Conservation (phyloP, 2,113 vertebrate species). For the Anthoscopus minutus region DNA sequence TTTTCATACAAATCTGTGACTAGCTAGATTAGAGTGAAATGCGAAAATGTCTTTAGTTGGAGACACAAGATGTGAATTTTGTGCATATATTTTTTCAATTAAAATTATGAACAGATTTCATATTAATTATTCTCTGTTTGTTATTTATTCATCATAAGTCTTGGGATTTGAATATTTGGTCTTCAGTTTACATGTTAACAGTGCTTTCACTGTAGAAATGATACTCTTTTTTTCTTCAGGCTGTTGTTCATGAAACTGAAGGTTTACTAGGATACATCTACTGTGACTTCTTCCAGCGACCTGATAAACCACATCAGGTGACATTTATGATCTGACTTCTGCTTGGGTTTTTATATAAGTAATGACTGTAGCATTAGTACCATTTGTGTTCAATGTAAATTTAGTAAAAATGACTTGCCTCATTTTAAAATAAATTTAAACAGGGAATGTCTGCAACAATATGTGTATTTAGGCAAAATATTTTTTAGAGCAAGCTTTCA, state of each 20-base stretch:
- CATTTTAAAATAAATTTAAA: background rate
- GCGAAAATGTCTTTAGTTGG: background rate
- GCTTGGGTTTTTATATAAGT: background rate
- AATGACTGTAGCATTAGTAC: background rate
- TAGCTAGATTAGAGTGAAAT: background rate
- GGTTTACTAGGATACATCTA: constrained; percentile 95
- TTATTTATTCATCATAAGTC: background rate
- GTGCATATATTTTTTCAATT: background rate
- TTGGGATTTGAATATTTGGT: background rate
- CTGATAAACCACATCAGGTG: constrained; percentile 94
- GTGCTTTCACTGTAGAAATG: background rate
- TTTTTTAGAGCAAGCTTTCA: background rate
- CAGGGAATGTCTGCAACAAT: background rate
- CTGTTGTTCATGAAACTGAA: constrained; percentile 92
- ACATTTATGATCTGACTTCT: background rate
- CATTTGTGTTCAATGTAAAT: background rate
- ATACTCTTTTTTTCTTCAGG: constrained; percentile 68
- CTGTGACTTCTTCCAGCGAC: constrained; percentile 93
- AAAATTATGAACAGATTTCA: background rate
- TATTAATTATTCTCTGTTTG: background rate
- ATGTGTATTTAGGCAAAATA: background rate
- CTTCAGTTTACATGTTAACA: background rate
- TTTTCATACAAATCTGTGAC: background rate
- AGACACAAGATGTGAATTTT: background rate
- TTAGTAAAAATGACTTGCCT: background rate